These are phyloP conservation scores for Carpatolechia fugitivella DNA, from an alignment of 2,888 invertebrate species.

Conservation along the genomic window DNA sequence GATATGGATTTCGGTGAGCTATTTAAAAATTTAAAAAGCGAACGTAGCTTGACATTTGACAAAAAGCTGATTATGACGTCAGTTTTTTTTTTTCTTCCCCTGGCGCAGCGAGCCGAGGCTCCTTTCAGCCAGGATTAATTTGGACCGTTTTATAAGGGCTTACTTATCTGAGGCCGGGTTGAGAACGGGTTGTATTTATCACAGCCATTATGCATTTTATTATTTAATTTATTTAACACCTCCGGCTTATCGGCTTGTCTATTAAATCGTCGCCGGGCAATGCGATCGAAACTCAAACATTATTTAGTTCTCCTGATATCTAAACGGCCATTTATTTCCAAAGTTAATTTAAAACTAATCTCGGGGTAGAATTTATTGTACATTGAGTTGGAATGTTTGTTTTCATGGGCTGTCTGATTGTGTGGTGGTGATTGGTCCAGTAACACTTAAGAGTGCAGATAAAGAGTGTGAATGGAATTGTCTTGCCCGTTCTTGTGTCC, in stretches of 20 bases:
- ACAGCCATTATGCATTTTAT: conserved; percentile 76
- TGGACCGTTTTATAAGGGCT: conserved; percentile 74
- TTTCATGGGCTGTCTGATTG: conserved; percentile 1
- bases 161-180: conserved; percentile 69
- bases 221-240: conserved; percentile 79
- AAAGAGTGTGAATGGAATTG: not conserved
- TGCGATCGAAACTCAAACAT: conserved; percentile 67
- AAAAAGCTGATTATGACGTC: conserved; percentile 79
- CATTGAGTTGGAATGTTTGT: conserved; percentile 6
- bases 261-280: conserved; percentile 73
- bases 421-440: not conserved
- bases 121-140: conserved; percentile 77
- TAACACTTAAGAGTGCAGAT: not conserved
- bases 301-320: conserved; percentile 50
- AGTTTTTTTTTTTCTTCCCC: conserved; percentile 61
- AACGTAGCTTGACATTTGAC: conserved; percentile 71
- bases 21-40: conserved; percentile 68
- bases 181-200: conserved; percentile 75
- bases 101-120: conserved; percentile 43
- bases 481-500: not conserved
- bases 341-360: conserved; percentile 16
- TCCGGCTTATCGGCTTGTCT: conserved; percentile 70
- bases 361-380: conserved; percentile 9
- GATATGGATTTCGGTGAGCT: conserved; percentile 57
- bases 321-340: conserved; percentile 34